Conservation (phyloP, 2,113 vertebrate genomes). For the Cottus gobio region DNA sequence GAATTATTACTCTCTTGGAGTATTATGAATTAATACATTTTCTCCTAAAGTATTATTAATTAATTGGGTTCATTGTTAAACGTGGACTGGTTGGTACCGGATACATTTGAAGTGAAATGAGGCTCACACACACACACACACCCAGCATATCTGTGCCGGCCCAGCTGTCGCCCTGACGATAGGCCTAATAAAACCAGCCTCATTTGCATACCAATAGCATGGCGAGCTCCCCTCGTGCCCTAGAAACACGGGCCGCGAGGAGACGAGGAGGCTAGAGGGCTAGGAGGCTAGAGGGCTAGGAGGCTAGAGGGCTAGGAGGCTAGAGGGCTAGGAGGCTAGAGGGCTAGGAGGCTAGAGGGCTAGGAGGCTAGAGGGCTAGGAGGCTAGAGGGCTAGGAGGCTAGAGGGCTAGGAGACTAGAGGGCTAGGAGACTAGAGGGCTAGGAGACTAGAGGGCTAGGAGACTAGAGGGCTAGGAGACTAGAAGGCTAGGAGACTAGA, state of each 20-base stretch:
- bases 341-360: conserved; percentile 53
- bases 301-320: conserved; percentile 51
- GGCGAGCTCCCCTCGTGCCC: conserved; percentile 73
- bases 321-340: conserved; percentile 50
- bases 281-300: conserved; percentile 47
- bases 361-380: conserved; percentile 52
- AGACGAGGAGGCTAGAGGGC: conserved; percentile 57
- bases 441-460: conserved; percentile 55
- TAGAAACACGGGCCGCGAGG: conserved; percentile 64
- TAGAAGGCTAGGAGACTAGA: conserved; percentile 58
- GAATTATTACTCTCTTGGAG: too few species aligned
- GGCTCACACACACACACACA: too few species aligned
- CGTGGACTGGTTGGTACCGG: conserved; percentile 7
- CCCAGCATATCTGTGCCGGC: conserved; percentile 82
- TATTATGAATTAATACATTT: too few species aligned
- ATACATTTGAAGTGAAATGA: conserved; percentile 44
- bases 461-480: conserved; percentile 44
- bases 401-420: conserved; percentile 30
- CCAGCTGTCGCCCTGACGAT: conserved; percentile 87
- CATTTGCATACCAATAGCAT: conserved; percentile 86
- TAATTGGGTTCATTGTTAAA: conserved; percentile 43
- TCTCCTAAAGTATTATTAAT: too few species aligned
- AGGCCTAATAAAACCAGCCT: conserved; percentile 79
- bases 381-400: conserved; percentile 53
- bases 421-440: too few species aligned